These are phyloP conservation scores for Apamea monoglypha DNA, from an alignment of 2,888 invertebrate genomes.

Conservation along the genomic window DNA sequence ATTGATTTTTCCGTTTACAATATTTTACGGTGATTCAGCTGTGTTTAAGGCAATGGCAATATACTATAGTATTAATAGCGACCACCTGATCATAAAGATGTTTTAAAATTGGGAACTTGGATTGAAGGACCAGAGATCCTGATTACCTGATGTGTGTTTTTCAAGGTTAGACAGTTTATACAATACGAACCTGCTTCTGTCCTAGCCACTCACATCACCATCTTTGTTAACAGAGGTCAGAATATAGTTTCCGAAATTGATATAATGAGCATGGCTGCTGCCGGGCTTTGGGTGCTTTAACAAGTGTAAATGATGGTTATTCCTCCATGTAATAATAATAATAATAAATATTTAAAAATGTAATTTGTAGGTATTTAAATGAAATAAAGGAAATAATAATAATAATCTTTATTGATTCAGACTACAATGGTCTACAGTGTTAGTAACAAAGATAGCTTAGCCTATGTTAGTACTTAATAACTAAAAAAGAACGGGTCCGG, in stretches of 20 bases:
- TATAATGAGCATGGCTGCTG: background rate
- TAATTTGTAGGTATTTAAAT: too few species aligned
- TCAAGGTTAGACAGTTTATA: background rate
- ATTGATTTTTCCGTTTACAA: constrained; percentile 51
- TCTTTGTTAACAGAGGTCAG: background rate
- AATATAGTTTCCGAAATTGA: background rate
- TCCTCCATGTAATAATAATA: background rate
- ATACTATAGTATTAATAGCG: background rate
- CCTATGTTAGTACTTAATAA: too few species aligned
- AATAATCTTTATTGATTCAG: too few species aligned
- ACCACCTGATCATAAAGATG: background rate
- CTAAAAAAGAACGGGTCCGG: too few species aligned
- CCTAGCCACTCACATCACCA: background rate
- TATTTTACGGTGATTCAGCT: constrained; percentile 20
- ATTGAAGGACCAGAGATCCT: background rate
- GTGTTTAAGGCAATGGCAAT: background rate
- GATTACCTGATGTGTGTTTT: background rate
- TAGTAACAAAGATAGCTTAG: too few species aligned
- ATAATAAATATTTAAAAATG: too few species aligned
- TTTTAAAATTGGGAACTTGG: background rate
- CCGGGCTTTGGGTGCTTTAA: background rate
- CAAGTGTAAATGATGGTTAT: background rate
- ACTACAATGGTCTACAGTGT: too few species aligned
- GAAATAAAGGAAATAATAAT: too few species aligned
- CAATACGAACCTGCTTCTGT: background rate